A percentile compares a stretch with the other conserved stretches of the same genome.
phyloP scores from a whole-genome alignment of 2,113 vertebrate genomes.

The Bettongia penicillata region DNA sequence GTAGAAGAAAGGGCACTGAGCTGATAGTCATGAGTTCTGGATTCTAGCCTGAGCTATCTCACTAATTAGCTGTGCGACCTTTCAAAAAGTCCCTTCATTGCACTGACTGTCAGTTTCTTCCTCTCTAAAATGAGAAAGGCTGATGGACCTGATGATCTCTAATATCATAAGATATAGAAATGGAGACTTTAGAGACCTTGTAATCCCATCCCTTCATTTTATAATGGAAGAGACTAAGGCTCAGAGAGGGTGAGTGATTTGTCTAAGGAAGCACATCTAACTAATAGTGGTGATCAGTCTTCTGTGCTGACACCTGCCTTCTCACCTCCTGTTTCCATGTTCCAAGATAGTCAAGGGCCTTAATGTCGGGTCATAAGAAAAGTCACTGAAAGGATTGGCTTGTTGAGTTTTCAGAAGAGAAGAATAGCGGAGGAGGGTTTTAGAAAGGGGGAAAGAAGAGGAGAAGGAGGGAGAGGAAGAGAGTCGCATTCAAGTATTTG shows the following conservation, averaged over 20 bases:
- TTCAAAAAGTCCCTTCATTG: not conserved
- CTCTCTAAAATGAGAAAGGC: not conserved
- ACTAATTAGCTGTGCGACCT: not conserved
- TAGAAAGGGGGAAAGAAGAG: not conserved
- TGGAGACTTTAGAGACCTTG: not conserved
- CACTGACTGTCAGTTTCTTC: not conserved
- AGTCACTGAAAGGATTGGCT: not conserved
- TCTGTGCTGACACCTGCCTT: not conserved
- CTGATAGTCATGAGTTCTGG: not conserved
- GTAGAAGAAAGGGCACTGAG: not conserved
- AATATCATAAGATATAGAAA: not conserved
- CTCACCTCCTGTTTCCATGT: not conserved
- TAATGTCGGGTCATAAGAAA: not conserved
- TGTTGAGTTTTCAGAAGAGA: not conserved
- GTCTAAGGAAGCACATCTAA: not conserved
- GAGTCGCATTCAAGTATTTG: not conserved
- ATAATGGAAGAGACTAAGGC: too few species aligned
- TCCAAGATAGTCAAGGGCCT: not conserved
- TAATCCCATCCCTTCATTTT: not conserved
- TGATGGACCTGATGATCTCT: not conserved
- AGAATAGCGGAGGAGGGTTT: not conserved
- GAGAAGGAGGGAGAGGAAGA: not conserved
- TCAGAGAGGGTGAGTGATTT: too few species aligned
- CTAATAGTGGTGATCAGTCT: not conserved
- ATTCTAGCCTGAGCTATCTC: not conserved